Base-by-base conservation (phyloP, 53 echinoderm and acorn worm genomes). In the Hippasteria phrygiana region DNA sequence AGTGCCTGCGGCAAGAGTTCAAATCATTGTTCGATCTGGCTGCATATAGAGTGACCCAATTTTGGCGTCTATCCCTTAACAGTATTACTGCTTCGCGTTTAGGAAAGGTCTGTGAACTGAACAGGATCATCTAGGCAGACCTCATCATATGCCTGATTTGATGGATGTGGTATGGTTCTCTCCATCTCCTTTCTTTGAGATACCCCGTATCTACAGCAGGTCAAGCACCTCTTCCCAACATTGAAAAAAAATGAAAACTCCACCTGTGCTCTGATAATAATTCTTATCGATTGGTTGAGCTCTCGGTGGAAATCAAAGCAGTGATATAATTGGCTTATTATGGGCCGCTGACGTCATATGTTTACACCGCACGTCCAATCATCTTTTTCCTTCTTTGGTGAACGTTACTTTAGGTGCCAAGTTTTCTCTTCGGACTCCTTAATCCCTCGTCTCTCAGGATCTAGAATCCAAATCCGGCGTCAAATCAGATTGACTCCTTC, bases 101-200 rank as follows among this genome's bases (percentile, higher is more conserved):
- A 55, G 74, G 55, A 43, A 74, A 90, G 74, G 90, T 90, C 66
- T 74, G 45, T 73, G 83, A 80, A 90, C 80, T 72, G 34, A 89
- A 89, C 80, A 51, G 40, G 71, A 70, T 73, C 80, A 59, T 41
- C 42, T 62, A 55, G 28, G 55, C 41, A 70, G 42, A 62, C 46
- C 67, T 33, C 75, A 47, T 74, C 81, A 69, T 90, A 71, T 83
- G 36, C 74, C 27, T 62, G 46, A 81, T 63, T 55, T 37, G 62
- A 45, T 43, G 82, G 90, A 55, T 42, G 32, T 43, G 34, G 69
- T 54, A n/a, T n/a, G n/a, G n/a, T n/a, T n/a, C n/a, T n/a, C n/a
- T n/a, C n/a, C n/a, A n/a, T n/a, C n/a, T n/a, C n/a, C n/a, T n/a
- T 73, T 45, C 29, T 12, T 71, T 56, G 55, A 71, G 71, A 56